A percentile compares a stretch with the other conserved stretches of the same genome.
Evolutionary conservation across 2,888 invertebrate genomes (phyloP).

Genomic region (Tinea semifulvella): DNA sequence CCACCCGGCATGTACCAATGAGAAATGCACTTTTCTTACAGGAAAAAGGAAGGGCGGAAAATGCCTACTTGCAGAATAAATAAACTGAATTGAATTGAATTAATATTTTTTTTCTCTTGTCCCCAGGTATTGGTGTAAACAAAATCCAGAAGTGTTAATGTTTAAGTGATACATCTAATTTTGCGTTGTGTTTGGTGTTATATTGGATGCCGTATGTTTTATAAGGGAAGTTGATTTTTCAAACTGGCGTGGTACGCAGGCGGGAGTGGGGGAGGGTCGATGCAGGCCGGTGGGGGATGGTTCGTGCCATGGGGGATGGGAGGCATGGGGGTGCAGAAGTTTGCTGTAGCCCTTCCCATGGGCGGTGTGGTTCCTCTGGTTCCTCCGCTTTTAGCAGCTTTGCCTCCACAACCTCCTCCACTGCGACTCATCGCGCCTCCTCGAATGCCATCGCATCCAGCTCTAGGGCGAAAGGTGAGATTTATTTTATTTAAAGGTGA

Average conservation of each 20-base stretch:
- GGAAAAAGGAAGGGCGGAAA: no score
- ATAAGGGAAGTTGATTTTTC: conserved; percentile 13
- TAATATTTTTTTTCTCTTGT: conserved; percentile 6
- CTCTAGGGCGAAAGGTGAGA: conserved; percentile 47
- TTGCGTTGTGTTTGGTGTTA: not conserved
- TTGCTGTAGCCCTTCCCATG: conserved; percentile 59
- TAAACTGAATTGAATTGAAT: no score
- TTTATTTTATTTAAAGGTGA: no score
- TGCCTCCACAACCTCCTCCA: conserved; percentile 49
- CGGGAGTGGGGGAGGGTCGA: conserved; percentile 45
- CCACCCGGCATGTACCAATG: no score
- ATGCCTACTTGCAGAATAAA: no score
- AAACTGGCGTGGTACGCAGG: conserved; percentile 52
- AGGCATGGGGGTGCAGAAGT: conserved; percentile 54
- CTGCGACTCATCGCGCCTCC: conserved; percentile 53
- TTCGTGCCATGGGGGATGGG: conserved; percentile 52
- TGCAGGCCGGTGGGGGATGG: conserved; percentile 60
- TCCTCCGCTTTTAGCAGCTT: conserved; percentile 49
- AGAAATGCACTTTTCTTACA: no score
- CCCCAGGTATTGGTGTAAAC: conserved; percentile 9
- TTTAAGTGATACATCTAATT: conserved; percentile 3
- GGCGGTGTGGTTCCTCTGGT: conserved; percentile 54
- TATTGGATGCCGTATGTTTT: conserved; percentile 12
- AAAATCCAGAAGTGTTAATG: not conserved
- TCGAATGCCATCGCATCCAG: conserved; percentile 38